Percentiles rank a stretch among this genome's conserved stretches.
phyloP scores from a whole-genome alignment of 1,140 invertebrate species.

The Drosophila lowei region DNA sequence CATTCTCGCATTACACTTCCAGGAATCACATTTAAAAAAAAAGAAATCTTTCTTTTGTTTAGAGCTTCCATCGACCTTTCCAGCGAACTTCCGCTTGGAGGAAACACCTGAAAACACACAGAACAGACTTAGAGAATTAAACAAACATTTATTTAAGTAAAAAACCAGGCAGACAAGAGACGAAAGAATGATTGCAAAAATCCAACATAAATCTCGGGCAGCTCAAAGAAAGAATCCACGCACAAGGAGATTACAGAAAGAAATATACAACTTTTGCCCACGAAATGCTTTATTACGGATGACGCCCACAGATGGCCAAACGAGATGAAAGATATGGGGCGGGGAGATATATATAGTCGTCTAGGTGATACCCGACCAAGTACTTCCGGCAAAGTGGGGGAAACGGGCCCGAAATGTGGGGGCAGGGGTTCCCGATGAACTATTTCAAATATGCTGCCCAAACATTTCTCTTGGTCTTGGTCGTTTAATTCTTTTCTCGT shows the following conservation, averaged over 20 bases:
- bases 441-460: slow-evolving; percentile 51
- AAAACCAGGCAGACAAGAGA: slow-evolving; percentile 21
- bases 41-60: not conserved
- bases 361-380: slow-evolving; percentile 66
- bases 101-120: slow-evolving; percentile 64
- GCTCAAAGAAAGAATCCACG: slow-evolving; percentile 44
- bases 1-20: slow-evolving; percentile 10
- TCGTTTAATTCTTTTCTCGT: slow-evolving; percentile 25
- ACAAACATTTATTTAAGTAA: slow-evolving; percentile 74
- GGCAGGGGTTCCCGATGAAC: slow-evolving; percentile 7
- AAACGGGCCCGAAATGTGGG: slow-evolving; percentile 1
- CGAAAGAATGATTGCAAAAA: slow-evolving; percentile 78
- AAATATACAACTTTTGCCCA: slow-evolving; percentile 59
- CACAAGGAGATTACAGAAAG: slow-evolving; percentile 47
- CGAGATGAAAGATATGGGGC: slow-evolving; percentile 47
- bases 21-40: slow-evolving; percentile 12
- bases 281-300: slow-evolving; percentile 70
- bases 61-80: slow-evolving; percentile 23
- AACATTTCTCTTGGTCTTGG: slow-evolving; percentile 35
- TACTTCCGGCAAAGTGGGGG: slow-evolving; percentile 54
- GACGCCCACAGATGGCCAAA: slow-evolving; percentile 66
- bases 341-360: slow-evolving; percentile 33
- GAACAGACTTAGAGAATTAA: slow-evolving; percentile 48
- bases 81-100: slow-evolving; percentile 50
- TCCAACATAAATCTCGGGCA: slow-evolving; percentile 67